Evolutionary conservation across 64 coral and sea anemone genomes (phyloP), one percentile per base, ranked within the genome.

Genomic region (Montipora cactus): DNA sequence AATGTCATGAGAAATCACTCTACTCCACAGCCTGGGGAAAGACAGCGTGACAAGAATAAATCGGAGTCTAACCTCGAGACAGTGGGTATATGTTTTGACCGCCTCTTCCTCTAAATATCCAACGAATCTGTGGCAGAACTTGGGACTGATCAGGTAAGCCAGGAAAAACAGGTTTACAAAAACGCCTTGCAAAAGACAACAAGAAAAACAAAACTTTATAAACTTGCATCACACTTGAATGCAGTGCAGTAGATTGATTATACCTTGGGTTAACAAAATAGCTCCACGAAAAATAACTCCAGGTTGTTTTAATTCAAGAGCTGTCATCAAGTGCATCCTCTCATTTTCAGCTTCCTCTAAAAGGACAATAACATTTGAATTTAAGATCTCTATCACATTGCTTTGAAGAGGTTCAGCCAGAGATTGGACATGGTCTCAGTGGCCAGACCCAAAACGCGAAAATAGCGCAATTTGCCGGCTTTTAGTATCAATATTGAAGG

Each of bases 131-230:
- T 99, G 97, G 74, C 97, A 99, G 79, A 96, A 99, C 78, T 89
- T 87, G 76, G 97, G 97, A 75, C 97, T 99, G n/a, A 96, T 74
- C 77, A 99, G 62, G 73, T 99, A 99, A 5, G 97, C 95, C 44
- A 99, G 58, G 89, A 96, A 99, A 79, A 99, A 99, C 89, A 99
- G 79, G 64, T 99, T 99, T 8, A 99, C 97, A 90, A 99, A 99
- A 5, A 79, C 49, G 25, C 97, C 97, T 98, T 48, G 12, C n/a
- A 50, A 45, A 46, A 76, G 22, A n/a, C 57, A 76, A 20, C 45
- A 69, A 86, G 62, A 71, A 86, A 71, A 46, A 21, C 44, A 21
- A 19, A 78, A 44, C 10, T 9, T 13, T 46, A 64, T 64, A 64
- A 16, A 14, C 61, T 16, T 15, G 61, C 61, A 14, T 16, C 4